Evolutionary conservation across 2,113 vertebrate genomes (phyloP), one percentile per base, ranked within the genome.

Genomic region (Tachysurus fulvidraco): DNA sequence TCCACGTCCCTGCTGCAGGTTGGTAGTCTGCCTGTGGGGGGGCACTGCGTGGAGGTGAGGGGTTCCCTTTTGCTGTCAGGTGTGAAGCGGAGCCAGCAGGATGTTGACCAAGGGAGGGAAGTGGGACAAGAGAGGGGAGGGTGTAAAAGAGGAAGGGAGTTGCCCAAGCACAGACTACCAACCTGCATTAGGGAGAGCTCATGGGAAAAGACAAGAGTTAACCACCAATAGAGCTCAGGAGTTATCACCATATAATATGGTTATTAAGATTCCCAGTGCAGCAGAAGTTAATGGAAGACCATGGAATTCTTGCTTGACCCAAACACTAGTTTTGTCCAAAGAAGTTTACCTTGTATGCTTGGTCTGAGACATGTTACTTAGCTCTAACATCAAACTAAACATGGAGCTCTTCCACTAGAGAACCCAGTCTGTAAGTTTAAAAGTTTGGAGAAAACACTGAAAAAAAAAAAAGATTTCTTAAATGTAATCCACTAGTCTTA

Each of bases 171-270:
- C 91, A 94, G 95, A 95, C 95, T 95, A 95, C 94, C 94, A 95
- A 93, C 93, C 95, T 96, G 93, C 94, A 95, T 94, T 93, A 93
- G 94, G 94, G 94, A 95, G 93, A 95, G 90, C 94, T 96, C 93
- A 94, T 92, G 93, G 94, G 94, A 93, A 94, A 90, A 95, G 91
- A 95, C 91, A 94, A 77, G 90, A 88, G 79, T 95, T 94, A 94
- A 87, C 76, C 55, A 91, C 90, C 80, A 83, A 57, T 19, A 55
- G 60, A 86, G 81, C 84, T 83, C 50, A 50, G 62, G 41, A 67
- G 55, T 13, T 44, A 44, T 23, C 78, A 41, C 36, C 44, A 81
- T 9, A 10, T 44, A 5, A 64, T 46, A 64, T 17, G 23, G 28
- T 5, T 64, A 44, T 64, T 36, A 60, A 60, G 19, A 44, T 23